Conservation (phyloP, 1,140 invertebrate genomes). For the Aphelinus certus region DNA sequence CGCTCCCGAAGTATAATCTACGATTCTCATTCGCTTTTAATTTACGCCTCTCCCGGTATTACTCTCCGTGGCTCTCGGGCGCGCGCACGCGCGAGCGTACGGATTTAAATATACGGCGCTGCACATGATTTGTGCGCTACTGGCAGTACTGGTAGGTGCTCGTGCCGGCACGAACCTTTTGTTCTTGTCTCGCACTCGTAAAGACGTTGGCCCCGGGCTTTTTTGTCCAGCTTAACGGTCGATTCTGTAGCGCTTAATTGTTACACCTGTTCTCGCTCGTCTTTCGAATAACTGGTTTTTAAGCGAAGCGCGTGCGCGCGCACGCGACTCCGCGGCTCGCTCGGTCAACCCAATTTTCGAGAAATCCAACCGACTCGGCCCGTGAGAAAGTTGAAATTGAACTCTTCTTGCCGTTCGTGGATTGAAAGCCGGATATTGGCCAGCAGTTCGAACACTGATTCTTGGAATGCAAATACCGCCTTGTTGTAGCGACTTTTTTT, state of each 20-base stretch:
- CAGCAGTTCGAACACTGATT: too few species aligned
- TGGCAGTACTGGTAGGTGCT: too few species aligned
- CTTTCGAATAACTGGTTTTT: conserved; percentile 23
- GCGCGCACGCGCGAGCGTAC: too few species aligned
- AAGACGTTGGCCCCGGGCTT: conserved; percentile 26
- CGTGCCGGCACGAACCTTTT: not conserved
- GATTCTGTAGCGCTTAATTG: conserved; percentile 24
- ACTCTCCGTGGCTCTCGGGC: too few species aligned
- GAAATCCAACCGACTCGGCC: not conserved
- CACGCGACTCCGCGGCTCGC: not conserved
- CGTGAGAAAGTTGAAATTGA: too few species aligned
- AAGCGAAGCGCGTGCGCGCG: not conserved
- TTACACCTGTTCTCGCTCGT: conserved; percentile 29
- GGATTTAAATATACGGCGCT: conserved; percentile 16
- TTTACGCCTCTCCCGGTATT: not conserved
- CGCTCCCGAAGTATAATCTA: too few species aligned
- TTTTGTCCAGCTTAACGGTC: conserved; percentile 4
- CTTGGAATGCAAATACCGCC: too few species aligned
- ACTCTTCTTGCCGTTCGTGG: too few species aligned
- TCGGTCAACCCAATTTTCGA: not conserved
- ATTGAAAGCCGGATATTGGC: too few species aligned
- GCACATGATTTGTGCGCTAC: conserved; percentile 21
- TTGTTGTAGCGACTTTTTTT: too few species aligned
- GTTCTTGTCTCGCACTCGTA: conserved; percentile 4
- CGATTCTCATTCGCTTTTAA: not conserved